Base-by-base conservation (phyloP, 2,797 vertebrate species). In the Xenopus petersii region DNA sequence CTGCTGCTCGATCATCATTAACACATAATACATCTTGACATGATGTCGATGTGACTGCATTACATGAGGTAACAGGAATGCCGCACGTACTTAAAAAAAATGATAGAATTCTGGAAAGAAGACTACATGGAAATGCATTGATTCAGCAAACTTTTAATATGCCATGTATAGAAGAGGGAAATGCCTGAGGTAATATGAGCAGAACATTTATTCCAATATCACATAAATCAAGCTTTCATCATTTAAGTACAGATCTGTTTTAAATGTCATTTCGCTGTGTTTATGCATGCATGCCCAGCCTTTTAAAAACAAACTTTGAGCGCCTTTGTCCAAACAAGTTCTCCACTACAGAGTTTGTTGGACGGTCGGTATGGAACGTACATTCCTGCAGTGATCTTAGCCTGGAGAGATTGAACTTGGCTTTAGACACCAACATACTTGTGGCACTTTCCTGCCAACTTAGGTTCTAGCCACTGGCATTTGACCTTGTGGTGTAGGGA, bases 181-280 rank as follows among this genome's bases (percentile, higher is more conserved):
- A 21, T 58, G 70, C 75, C 65, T 24, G 61, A 47, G 70, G 70
- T 64, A 59, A 42, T 69, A 16, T 59, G 58, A 48, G 51, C 17
- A 54, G 49, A 64, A 78, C 67, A 73, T 73, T 73, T 73, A 68
- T 78, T 69, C 48, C 60, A 49, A 68, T 68, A 68, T 72, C 65
- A 30, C 58, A 55, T 58, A 72, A 67, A 54, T 68, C 65, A 58
- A 73, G 59, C 60, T 78, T 78, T 78, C 65, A 64, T 62, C 36
- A 54, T 78, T 78, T 73, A 63, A 33, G 51, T 49, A 68, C 54
- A 73, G 73, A 78, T 71, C 60, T 69, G 65, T 49, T 73, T 72
- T 78, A 68, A 73, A 78, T 73, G 75, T 78, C 59, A 73, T 73
- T 67, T 78, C 42, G n/a, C 46, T 64, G 64, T 78, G 65, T 78